phyloP scores from a whole-genome alignment of 1,140 invertebrate genomes.

The Mercenaria mercenaria region DNA sequence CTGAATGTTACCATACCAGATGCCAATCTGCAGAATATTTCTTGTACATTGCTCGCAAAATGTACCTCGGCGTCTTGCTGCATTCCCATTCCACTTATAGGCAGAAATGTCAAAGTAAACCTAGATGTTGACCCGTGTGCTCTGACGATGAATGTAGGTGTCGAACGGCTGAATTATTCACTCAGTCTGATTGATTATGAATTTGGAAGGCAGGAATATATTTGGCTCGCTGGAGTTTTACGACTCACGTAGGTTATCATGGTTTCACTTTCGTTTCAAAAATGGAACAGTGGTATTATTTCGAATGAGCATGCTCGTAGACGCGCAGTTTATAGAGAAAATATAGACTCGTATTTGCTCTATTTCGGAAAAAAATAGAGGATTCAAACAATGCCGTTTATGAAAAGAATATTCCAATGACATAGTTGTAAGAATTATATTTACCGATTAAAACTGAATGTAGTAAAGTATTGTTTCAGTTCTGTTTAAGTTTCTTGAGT shows the following conservation, averaged over 20 bases:
- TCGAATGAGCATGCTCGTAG: background rate
- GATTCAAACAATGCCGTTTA: no score
- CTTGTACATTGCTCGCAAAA: background rate
- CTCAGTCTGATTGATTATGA: slow-evolving; percentile 40
- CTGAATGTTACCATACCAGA: background rate
- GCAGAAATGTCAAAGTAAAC: background rate
- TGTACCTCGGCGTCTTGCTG: slow-evolving; percentile 9
- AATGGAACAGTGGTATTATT: background rate
- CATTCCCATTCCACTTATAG: background rate
- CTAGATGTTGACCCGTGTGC: slow-evolving; percentile 56
- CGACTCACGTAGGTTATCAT: slow-evolving; percentile 25
- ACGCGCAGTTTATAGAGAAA: background rate
- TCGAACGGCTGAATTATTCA: slow-evolving; percentile 54
- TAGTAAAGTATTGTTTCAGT: no score
- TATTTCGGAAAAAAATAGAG: no score
- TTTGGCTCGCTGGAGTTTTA: slow-evolving; percentile 35
- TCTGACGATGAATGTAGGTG: slow-evolving; percentile 37
- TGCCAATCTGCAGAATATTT: background rate
- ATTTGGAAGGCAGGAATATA: slow-evolving; percentile 40
- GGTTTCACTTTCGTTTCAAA: no score
- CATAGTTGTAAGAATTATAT: no score
- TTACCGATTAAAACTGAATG: no score
- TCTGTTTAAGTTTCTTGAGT: no score
- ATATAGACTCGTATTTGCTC: background rate
- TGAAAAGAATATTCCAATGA: no score